Percentiles rank a stretch among this genome's conserved stretches.
Evolutionary conservation across 2,113 vertebrate species (phyloP).

Genomic region (Nyctereutes procyonoides): DNA sequence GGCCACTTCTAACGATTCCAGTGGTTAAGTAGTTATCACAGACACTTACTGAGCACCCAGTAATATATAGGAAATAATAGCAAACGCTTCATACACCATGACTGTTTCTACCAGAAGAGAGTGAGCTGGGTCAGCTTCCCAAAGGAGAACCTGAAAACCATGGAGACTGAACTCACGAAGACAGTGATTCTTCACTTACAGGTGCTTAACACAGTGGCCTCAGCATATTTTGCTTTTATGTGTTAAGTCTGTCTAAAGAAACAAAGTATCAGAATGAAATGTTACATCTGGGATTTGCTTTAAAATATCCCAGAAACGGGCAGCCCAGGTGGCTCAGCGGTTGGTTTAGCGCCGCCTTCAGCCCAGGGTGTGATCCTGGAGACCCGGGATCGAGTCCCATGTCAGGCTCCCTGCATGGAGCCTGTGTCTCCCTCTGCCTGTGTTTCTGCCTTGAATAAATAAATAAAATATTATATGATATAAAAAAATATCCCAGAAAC

Average conservation of each 20-base stretch:
- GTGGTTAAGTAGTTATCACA: not conserved
- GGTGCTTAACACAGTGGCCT: not conserved
- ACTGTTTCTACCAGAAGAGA: not conserved
- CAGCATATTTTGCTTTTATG: not conserved
- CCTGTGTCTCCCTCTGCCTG: too few species aligned
- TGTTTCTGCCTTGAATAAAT: too few species aligned
- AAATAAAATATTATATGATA: too few species aligned
- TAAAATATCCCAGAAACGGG: too few species aligned
- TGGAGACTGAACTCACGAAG: not conserved
- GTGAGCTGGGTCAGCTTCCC: not conserved
- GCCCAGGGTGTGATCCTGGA: too few species aligned
- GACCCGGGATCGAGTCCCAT: too few species aligned
- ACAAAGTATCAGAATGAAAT: not conserved
- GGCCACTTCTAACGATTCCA: not conserved
- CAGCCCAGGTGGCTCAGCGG: too few species aligned
- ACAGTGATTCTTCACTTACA: rapidly evolving
- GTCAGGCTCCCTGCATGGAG: too few species aligned
- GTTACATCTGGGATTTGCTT: not conserved
- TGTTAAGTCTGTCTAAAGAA: not conserved
- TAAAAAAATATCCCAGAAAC: not conserved
- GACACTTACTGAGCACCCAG: not conserved
- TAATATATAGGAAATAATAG: not conserved
- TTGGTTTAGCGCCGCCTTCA: too few species aligned
- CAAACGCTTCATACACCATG: not conserved
- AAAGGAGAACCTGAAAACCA: not conserved